These are phyloP conservation scores for Corydoras sp. DNA, from an alignment of 2,113 vertebrate species.

Conservation along the genomic window DNA sequence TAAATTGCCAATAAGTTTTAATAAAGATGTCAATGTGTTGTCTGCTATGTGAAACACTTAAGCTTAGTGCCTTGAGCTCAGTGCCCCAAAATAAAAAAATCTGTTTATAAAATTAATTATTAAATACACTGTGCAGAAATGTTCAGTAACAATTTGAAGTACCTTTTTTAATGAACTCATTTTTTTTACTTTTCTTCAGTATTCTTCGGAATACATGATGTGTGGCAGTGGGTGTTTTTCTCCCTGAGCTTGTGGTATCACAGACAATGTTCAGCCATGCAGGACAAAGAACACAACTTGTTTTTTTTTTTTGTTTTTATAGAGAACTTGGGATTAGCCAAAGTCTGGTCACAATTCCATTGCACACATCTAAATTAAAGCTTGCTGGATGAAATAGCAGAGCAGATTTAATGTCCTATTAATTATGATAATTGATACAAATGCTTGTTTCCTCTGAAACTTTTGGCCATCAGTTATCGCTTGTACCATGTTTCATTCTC, in stretches of 20 bases:
- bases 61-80: too few species aligned
- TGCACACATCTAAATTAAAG: constrained; percentile 2
- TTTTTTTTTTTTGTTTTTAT: constrained; percentile 30
- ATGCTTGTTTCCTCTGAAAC: neutral
- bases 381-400: constrained; percentile 6
- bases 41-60: too few species aligned
- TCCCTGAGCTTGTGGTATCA: neutral
- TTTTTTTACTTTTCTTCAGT: neutral
- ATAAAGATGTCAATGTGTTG: too few species aligned
- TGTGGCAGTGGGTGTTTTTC: neutral
- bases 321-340: constrained; percentile 19
- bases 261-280: constrained; percentile 18
- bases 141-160: too few species aligned
- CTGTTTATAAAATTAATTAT: too few species aligned
- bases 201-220: constrained; percentile 1
- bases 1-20: too few species aligned
- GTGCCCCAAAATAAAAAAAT: too few species aligned
- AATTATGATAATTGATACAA: constrained; percentile 1
- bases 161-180: neutral
- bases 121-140: too few species aligned
- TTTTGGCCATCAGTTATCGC: constrained; percentile 10
- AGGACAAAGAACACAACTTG: constrained; percentile 28
- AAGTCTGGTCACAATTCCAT: constrained; percentile 5
- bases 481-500: neutral
- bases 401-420: constrained; percentile 10